Conservation (phyloP, 2,888 invertebrate genomes). For the Agrotis exclamationis region DNA sequence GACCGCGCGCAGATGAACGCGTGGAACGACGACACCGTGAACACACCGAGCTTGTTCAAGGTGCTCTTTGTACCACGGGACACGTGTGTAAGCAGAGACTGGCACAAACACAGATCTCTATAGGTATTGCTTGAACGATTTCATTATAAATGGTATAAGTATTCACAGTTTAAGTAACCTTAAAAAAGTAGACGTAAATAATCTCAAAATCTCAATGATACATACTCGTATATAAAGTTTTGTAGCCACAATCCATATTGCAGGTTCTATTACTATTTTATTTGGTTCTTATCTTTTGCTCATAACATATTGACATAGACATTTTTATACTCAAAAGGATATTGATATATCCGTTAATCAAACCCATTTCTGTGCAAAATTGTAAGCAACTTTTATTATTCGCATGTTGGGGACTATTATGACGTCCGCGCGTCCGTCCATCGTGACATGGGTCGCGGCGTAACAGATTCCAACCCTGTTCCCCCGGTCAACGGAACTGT, state of each 20-base stretch:
- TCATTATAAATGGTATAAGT: background rate
- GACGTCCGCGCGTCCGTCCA: conserved; percentile 70
- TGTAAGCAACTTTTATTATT: conserved; percentile 79
- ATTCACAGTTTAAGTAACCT: background rate
- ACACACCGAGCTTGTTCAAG: conserved; percentile 98
- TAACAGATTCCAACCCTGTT: conserved; percentile 80
- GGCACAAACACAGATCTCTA: conserved; percentile 79
- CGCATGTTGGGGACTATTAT: conserved; percentile 81
- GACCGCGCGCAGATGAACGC: conserved; percentile 99
- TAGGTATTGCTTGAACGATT: background rate
- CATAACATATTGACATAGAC: conserved; percentile 40
- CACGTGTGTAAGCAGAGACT: conserved; percentile 98
- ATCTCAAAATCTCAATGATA: background rate
- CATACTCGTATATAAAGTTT: background rate
- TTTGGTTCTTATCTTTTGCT: conserved; percentile 23
- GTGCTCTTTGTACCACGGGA: conserved; percentile 98
- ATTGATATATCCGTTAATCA: conserved; percentile 76
- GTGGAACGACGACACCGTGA: conserved; percentile 99
- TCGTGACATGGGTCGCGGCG: conserved; percentile 84
- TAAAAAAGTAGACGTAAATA: too few relatives aligned
- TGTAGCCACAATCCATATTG: background rate
- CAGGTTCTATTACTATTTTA: conserved; percentile 14
- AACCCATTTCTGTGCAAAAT: conserved; percentile 72
- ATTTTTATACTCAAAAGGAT: conserved; percentile 64
- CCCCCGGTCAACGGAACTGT: conserved; percentile 83